A percentile compares a stretch with the other conserved stretches of the same genome.
Evolutionary conservation across 2,113 vertebrate species (phyloP).

Genomic region (Melanerpes aurifrons): DNA sequence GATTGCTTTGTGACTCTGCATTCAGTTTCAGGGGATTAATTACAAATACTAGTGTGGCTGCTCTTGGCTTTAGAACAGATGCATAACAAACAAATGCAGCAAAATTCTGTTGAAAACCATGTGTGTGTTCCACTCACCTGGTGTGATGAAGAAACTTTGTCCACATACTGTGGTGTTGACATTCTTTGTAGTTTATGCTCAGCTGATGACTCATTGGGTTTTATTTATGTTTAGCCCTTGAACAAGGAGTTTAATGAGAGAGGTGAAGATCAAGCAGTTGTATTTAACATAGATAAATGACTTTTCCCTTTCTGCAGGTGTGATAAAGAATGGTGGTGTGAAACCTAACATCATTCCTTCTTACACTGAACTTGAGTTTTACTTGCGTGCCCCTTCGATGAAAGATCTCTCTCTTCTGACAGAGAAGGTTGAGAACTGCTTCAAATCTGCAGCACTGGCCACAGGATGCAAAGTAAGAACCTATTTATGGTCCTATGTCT

Average conservation of each 20-base stretch:
- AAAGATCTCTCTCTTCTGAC: constrained; percentile 82
- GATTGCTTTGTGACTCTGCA: background rate
- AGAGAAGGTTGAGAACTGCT: constrained; percentile 86
- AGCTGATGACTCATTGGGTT: background rate
- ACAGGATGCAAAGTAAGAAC: constrained; percentile 85
- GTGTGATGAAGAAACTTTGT: background rate
- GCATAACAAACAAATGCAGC: background rate
- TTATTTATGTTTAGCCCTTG: background rate
- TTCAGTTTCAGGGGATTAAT: background rate
- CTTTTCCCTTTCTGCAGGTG: constrained; percentile 75
- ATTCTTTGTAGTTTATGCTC: background rate
- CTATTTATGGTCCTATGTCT: background rate
- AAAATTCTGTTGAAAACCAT: background rate
- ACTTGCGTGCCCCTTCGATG: constrained; percentile 81
- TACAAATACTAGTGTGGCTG: background rate
- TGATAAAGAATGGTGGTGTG: constrained; percentile 90
- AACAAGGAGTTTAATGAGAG: background rate
- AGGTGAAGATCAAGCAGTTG: background rate
- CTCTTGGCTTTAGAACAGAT: background rate
- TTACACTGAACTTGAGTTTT: constrained; percentile 86
- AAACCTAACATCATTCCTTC: constrained; percentile 91
- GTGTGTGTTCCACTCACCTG: background rate
- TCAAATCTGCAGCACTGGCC: constrained; percentile 85
- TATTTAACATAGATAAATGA: background rate
- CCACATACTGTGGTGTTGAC: background rate